phyloP scores from a whole-genome alignment of 2,797 vertebrate species.

The Benthosema pterotum region DNA sequence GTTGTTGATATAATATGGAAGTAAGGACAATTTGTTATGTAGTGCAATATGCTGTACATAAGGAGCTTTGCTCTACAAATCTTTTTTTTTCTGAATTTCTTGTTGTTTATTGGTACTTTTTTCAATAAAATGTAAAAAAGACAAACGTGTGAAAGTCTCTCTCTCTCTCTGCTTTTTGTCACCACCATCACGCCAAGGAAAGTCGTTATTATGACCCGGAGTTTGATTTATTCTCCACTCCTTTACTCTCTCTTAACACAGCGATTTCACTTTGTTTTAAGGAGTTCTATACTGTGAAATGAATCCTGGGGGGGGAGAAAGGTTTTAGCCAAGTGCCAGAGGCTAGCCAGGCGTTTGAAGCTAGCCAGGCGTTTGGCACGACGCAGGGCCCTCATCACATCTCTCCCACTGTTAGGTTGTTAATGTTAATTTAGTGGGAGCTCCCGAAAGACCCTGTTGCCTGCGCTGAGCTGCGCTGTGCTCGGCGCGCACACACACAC shows the following conservation, averaged over 20 bases:
- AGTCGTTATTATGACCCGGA: too few species aligned
- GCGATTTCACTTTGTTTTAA: constrained; percentile 33
- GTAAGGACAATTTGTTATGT: constrained; percentile 84
- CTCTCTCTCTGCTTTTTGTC: constrained; percentile 11
- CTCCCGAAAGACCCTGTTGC: constrained; percentile 67
- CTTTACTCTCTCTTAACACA: constrained; percentile 20
- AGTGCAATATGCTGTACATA: constrained; percentile 89
- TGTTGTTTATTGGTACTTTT: constrained; percentile 86
- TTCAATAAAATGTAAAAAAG: constrained; percentile 82
- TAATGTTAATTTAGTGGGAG: constrained; percentile 71
- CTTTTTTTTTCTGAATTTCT: constrained; percentile 77
- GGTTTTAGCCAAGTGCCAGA: constrained; percentile 54
- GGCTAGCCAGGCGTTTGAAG: constrained; percentile 52
- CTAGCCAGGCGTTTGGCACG: constrained; percentile 64
- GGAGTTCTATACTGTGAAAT: constrained; percentile 40
- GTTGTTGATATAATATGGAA: constrained; percentile 80
- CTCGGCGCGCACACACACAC: constrained; percentile 35
- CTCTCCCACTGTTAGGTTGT: constrained; percentile 68
- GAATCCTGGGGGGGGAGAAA: constrained; percentile 41
- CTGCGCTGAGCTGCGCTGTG: too few species aligned
- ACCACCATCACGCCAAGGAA: not conserved
- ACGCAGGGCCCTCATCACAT: constrained; percentile 56
- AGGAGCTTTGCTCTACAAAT: constrained; percentile 85
- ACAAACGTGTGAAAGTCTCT: constrained; percentile 60
- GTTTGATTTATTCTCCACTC: constrained; percentile 8